Percentiles rank a stretch among this genome's conserved stretches.
phyloP scores from a whole-genome alignment of 2,797 vertebrate genomes.

The Ctenopoma kingsleyae region DNA sequence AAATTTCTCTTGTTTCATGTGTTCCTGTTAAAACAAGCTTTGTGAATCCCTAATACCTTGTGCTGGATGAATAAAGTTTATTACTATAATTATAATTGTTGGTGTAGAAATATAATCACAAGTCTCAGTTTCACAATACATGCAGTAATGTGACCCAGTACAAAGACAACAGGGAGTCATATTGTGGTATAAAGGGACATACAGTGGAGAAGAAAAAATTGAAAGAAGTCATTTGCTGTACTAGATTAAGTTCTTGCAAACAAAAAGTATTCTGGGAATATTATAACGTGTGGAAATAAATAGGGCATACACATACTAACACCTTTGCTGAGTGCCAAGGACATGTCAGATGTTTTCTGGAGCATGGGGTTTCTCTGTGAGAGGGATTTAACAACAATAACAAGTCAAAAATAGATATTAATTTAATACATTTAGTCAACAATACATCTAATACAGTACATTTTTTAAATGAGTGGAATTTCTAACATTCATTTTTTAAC shows the following conservation, averaged over 20 bases:
- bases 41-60: neutral
- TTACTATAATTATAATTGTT: neutral
- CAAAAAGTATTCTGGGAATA: conserved; percentile 35
- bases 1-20: neutral
- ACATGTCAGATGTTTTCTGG: conserved; percentile 10
- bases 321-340: conserved; percentile 36
- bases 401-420: neutral
- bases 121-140: neutral
- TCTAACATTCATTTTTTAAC: too few species aligned
- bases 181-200: neutral
- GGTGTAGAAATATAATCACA: neutral
- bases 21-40: neutral
- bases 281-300: conserved; percentile 25
- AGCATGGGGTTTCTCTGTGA: neutral
- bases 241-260: conserved; percentile 27
- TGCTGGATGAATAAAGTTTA: neutral
- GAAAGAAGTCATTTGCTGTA: conserved; percentile 7
- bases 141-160: neutral
- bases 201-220: conserved; percentile 10
- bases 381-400: neutral
- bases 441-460: neutral
- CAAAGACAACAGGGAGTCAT: neutral
- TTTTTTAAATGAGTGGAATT: too few species aligned
- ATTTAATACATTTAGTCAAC: neutral
- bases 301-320: conserved; percentile 23